Conservation (phyloP, 2,888 invertebrate species). For the Blomia tropicalis region DNA sequence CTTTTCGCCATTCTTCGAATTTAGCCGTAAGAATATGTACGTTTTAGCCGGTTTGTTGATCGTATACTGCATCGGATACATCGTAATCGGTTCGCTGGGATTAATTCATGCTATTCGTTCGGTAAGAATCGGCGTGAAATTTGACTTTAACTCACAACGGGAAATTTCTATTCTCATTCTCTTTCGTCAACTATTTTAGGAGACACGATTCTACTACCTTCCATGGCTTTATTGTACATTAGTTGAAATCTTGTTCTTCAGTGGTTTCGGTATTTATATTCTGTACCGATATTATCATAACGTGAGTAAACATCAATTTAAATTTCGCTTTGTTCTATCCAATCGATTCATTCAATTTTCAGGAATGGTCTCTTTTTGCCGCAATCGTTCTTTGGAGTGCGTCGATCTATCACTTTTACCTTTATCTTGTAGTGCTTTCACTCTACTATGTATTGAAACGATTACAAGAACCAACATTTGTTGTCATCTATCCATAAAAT, state of each 20-base stretch:
- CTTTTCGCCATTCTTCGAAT: slow-evolving; percentile 25
- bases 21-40: slow-evolving; percentile 18
- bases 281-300: slow-evolving; percentile 25
- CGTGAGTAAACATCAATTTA: slow-evolving; percentile 17
- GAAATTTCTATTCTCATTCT: neutral
- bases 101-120: slow-evolving; percentile 24
- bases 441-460: slow-evolving; percentile 25
- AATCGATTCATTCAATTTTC: neutral
- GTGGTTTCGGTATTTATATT: slow-evolving; percentile 20
- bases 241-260: slow-evolving; percentile 21
- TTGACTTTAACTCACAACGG: neutral
- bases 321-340: no score
- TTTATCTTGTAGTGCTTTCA: slow-evolving; percentile 23
- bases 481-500: slow-evolving; percentile 23
- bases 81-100: slow-evolving; percentile 21
- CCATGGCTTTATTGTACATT: slow-evolving; percentile 23
- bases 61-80: slow-evolving; percentile 22
- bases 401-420: slow-evolving; percentile 21
- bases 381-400: slow-evolving; percentile 17
- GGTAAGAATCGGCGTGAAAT: slow-evolving; percentile 5
- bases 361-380: slow-evolving; percentile 25
- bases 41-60: slow-evolving; percentile 5
- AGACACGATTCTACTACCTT: slow-evolving; percentile 25
- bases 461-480: slow-evolving; percentile 26
- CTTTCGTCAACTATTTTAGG: slow-evolving; percentile 20